phyloP scores from a whole-genome alignment of 2,888 invertebrate genomes.

The Amiota minor region DNA sequence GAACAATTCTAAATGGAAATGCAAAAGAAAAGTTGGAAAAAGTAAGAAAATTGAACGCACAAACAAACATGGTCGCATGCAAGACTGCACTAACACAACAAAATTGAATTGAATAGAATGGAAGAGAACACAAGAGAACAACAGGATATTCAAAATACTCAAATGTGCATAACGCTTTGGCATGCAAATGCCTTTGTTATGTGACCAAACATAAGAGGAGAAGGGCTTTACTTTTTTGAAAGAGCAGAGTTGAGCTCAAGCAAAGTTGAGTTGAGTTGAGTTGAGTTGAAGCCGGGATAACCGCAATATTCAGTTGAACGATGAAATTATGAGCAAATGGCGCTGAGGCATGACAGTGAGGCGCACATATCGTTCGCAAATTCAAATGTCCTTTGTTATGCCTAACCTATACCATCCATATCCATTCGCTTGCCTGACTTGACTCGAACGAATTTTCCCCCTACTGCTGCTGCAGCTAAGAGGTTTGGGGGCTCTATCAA shows the following conservation, averaged over 20 bases:
- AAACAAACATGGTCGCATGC: constrained; percentile 8
- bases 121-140: background rate
- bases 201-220: constrained; percentile 10
- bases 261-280: background rate
- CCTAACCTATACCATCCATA: too few relatives aligned
- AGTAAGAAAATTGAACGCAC: background rate
- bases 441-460: too few relatives aligned
- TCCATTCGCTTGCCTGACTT: too few relatives aligned
- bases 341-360: constrained; percentile 20
- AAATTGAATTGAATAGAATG: background rate
- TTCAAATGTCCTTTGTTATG: too few relatives aligned
- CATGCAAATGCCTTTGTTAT: constrained; percentile 23
- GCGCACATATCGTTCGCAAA: background rate
- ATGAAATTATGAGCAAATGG: constrained; percentile 61
- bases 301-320: constrained; percentile 49
- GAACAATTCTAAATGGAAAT: constrained; percentile 5
- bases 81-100: background rate
- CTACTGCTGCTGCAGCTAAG: background rate
- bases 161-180: background rate
- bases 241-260: background rate
- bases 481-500: constrained; percentile 35
- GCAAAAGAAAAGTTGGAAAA: background rate
- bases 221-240: background rate
- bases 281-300: constrained; percentile 25
- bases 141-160: constrained; percentile 48